Evolutionary conservation across 2,113 vertebrate genomes (phyloP), one percentile per base, ranked within the genome.

Genomic region (Oophaga pumilio): DNA sequence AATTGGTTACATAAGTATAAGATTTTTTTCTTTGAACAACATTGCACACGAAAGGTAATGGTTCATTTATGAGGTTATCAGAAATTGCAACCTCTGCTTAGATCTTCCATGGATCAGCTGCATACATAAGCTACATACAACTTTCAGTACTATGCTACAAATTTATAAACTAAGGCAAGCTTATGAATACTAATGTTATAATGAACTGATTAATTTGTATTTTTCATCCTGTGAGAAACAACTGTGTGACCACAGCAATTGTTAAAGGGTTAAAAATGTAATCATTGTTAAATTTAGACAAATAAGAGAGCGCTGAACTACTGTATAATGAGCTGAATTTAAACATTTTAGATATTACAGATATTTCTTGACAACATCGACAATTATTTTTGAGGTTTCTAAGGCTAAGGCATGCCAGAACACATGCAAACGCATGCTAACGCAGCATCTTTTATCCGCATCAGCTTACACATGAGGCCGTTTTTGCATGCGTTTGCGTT

Each of bases 11-110:
- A 17, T 69, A 74, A 26, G 57, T 52, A 73, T 73, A 73, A 11
- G 52, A 53, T 53, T 24, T 68, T 82, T 68, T 49, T 3, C 49
- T 82, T 68, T 82, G 62, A 82, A 53, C 68, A 62, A 68, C 81
- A 68, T 82, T 83, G 81, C 49, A 59, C 53, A 60, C 5, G 0
- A 4, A 49, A 74, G 71, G 8, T 74, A 74, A 74, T 50, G 18
- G 18, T 74, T 74, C 9, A 74, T 74, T 74, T 49, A 74, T 49
- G 17, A 22, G 18, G 2, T 22, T 50, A 50, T 49, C 71, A 74
- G 56, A 80, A 79, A 79, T 59, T 7, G 20, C 52, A 59, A 17
- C 15, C 22, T 56, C 15, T 57, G 4, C 13, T 53, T n/a, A 22
- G 22, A n/a, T 77, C 49, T 53, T 24, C 74, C n/a, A 22, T 73